Base-by-base conservation (phyloP, 2,113 vertebrate genomes). In the Sorex fumeus region DNA sequence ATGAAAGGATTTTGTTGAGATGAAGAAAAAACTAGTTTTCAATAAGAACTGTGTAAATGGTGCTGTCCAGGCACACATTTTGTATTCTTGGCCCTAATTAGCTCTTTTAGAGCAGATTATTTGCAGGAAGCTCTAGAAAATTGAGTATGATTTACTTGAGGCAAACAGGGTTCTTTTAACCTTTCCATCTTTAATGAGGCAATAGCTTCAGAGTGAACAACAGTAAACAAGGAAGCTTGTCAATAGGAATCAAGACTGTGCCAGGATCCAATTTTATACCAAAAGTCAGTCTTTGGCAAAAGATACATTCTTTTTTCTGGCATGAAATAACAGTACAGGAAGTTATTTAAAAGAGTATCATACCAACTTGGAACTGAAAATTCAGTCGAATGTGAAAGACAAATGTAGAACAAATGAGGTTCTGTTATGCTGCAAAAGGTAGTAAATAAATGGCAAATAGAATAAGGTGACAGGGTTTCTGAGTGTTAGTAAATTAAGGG, bases 161-260 rank as follows among this genome's bases (percentile, higher is more conserved):
- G 95, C 90, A 97, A 96, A 96, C 85, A 96, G 79, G 88, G 91
- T 96, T 97, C 96, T 93, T 96, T 97, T 97, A 97, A 97, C 97
- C 96, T 98, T 95, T 91, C 62, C 27, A 13, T 88, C 94, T 94
- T 96, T 97, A 96, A 97, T 27, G 76, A 90, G 66, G 89, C 94
- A 96, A 70, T 69, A 95, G 95, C 91, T 95, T 97, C 96, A 97
- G 92, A 94, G 86, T 0, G 3, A 80, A 92, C 77, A 95, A 90
- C 86, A 91, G 88, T 94, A 96, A 96, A 97, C 78, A 96, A 96
- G 43, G 94, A 94, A 75, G 66, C 85, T 95, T 95, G 84, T 96
- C 97, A 96, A 94, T 92, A 96, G 81, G 95, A 96, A 96, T 96
- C 94, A 93, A 92, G 85, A 32, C 45, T 74, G 12, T 92, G 74